phyloP scores from a whole-genome alignment of 2,113 vertebrate genomes.

The Tachysurus fulvidraco region DNA sequence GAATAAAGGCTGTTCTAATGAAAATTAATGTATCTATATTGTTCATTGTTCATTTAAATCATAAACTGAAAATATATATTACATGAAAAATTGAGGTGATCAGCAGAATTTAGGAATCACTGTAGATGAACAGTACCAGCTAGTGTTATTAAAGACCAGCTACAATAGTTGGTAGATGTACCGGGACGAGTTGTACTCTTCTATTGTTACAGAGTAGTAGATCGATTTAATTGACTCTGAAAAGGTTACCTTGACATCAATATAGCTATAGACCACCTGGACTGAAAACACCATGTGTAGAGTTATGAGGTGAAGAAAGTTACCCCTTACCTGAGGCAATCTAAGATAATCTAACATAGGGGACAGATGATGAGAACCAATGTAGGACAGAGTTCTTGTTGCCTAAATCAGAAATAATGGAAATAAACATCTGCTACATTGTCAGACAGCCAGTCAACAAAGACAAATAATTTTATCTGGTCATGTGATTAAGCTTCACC shows the following conservation, averaged over 20 bases:
- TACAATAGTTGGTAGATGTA: not conserved
- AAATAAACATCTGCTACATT: not conserved
- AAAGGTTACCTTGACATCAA: not conserved
- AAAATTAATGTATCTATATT: conserved; percentile 9
- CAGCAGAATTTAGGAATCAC: not conserved
- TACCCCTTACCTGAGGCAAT: not conserved
- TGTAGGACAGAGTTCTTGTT: not conserved
- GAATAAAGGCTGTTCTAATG: not conserved
- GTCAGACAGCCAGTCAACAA: not conserved
- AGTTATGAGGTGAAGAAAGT: conserved; percentile 6
- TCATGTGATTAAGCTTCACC: not conserved
- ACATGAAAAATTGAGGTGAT: not conserved
- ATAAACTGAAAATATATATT: not conserved
- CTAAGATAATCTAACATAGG: not conserved
- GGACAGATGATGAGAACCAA: not conserved
- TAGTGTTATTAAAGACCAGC: not conserved
- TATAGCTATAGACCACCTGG: not conserved
- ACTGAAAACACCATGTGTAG: not conserved
- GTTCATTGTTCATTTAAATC: not conserved
- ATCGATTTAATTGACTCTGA: not conserved
- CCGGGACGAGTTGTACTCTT: not conserved
- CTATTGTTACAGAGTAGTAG: not conserved
- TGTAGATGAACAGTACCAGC: not conserved
- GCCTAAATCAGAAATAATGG: not conserved
- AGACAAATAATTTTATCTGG: too few species aligned